Evolutionary conservation across 1,140 invertebrate genomes (phyloP), one percentile per base, ranked within the genome.

Genomic region (Maconellicoccus hirsutus): DNA sequence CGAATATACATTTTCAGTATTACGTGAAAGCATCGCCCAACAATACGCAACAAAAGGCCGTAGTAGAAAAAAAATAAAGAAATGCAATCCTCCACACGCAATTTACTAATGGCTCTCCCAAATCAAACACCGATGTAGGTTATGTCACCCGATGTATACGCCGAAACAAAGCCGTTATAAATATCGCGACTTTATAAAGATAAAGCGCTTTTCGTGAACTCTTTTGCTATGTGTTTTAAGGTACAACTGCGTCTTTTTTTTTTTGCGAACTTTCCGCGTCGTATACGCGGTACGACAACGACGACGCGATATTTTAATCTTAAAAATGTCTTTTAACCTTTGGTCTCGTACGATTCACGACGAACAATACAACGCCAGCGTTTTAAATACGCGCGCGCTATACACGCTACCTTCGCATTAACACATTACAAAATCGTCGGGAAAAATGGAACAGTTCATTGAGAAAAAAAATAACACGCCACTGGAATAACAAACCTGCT

Each of bases 311-410:
- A 52, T 52, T 52, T 52, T 52, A 52, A 52, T 52, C 42, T 52
- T 52, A 52, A 52, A 52, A 52, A 52, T 52, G 42, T 52, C 42
- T 52, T 52, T 52, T 52, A 52, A 52, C 42, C 42, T 52, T 52
- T 52, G 42, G 42, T 52, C n/a, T 12, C 4, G 29, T 52, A 52
- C 42, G 16, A 52, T 52, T 52, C 42, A 52, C 42, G 42, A 16
- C 42, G 42, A 16, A 52, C 42, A 19, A 19, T 19, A 19, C 42
- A 16, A 19, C 6, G 42, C n/a, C 2, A 52, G 42, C n/a, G 16
- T 19, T 52, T 52, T 16, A 52, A 52, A 52, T 52, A 19, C 42
- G n/a, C n/a, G n/a, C n/a, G n/a, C n/a, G n/a, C n/a, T n/a, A n/a
- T n/a, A 52, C n/a, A 52, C n/a, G 42, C 42, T 14, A 52, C 42